phyloP scores from a whole-genome alignment of 2,113 vertebrate genomes.

The Chionodraco myersi region DNA sequence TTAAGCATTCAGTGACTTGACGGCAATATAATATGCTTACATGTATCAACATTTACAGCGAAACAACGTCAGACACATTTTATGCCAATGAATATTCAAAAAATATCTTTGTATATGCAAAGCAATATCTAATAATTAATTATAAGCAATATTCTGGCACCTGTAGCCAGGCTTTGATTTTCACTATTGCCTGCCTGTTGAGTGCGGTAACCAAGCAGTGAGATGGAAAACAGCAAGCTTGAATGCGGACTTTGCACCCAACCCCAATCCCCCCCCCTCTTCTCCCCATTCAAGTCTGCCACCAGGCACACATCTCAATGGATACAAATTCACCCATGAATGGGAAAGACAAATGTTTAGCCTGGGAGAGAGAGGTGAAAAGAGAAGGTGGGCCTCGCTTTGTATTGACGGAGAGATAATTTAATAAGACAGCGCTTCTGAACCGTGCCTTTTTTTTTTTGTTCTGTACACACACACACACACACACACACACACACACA shows the following conservation, averaged over 20 bases:
- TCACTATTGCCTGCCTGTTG: constrained; percentile 22
- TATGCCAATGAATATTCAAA: constrained; percentile 14
- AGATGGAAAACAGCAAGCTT: constrained; percentile 43
- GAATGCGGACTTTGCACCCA: constrained; percentile 67
- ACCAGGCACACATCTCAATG: constrained; percentile 66
- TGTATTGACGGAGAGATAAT: constrained; percentile 74
- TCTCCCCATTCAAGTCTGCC: constrained; percentile 41
- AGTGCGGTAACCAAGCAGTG: constrained; percentile 53
- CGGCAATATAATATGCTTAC: too few species aligned
- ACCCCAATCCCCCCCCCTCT: not conserved
- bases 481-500: constrained; percentile 22
- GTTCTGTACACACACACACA: not conserved
- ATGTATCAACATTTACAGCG: not conserved
- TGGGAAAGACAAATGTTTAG: constrained; percentile 82
- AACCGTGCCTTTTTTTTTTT: constrained; percentile 4
- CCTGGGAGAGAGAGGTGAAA: constrained; percentile 70
- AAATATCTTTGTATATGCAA: constrained; percentile 8
- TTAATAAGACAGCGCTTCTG: constrained; percentile 72
- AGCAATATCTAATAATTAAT: not conserved
- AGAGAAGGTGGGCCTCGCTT: constrained; percentile 58
- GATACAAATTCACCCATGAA: constrained; percentile 80
- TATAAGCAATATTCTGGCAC: not conserved
- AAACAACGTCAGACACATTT: not conserved
- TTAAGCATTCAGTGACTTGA: too few species aligned
- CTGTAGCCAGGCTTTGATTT: constrained; percentile 29